phyloP scores from a whole-genome alignment of 2,888 invertebrate genomes.

The Luffia ferchaultella region DNA sequence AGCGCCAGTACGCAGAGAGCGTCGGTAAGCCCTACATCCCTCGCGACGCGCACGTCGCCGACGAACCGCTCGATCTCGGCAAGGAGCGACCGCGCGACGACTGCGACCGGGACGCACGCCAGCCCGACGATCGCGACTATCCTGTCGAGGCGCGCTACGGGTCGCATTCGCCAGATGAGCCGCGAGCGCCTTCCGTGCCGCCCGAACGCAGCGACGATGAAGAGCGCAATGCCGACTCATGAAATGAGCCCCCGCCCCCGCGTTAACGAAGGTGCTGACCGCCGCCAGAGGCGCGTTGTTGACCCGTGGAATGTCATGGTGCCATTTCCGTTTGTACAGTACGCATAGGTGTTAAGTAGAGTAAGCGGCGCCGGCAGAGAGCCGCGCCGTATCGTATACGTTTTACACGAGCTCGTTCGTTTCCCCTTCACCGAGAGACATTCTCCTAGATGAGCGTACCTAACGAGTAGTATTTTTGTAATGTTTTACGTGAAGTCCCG shows the following conservation, averaged over 20 bases:
- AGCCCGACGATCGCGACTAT: slow-evolving; percentile 9
- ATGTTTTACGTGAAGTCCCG: slow-evolving; percentile 43
- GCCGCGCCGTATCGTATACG: background rate
- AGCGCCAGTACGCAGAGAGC: slow-evolving; percentile 65
- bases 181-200: background rate
- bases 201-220: slow-evolving; percentile 33
- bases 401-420: background rate
- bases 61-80: slow-evolving; percentile 63
- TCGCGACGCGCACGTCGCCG: slow-evolving; percentile 36
- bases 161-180: background rate
- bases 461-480: slow-evolving; percentile 57
- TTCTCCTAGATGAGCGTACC: no score
- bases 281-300: slow-evolving; percentile 28
- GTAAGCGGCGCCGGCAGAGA: background rate
- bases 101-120: slow-evolving; percentile 6
- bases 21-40: slow-evolving; percentile 65
- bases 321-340: slow-evolving; percentile 54
- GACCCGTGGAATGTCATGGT: slow-evolving; percentile 63
- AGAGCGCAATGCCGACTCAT: slow-evolving; percentile 45
- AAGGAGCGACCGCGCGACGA: slow-evolving; percentile 53
- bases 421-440: no score
- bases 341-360: background rate
- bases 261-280: slow-evolving; percentile 27
- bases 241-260: slow-evolving; percentile 26
- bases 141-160: slow-evolving; percentile 7